These are phyloP conservation scores for Heterodera schachtii DNA, from an alignment of 1,140 invertebrate species.

Conservation along the genomic window DNA sequence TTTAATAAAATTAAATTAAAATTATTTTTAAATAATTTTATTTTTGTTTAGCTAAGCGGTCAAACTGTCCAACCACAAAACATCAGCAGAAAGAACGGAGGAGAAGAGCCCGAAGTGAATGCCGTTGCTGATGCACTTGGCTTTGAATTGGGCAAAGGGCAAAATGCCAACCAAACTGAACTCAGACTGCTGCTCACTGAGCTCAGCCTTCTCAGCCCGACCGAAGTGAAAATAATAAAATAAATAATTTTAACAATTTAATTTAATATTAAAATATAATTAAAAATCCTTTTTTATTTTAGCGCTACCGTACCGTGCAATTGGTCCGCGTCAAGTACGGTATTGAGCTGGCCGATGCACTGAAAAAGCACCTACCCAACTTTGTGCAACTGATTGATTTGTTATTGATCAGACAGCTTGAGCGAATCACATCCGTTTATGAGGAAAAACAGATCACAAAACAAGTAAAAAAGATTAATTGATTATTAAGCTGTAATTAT, in stretches of 20 bases:
- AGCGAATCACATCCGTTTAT: neutral
- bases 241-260: neutral
- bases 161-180: neutral
- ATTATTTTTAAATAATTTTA: neutral
- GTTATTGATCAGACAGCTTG: neutral
- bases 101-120: neutral
- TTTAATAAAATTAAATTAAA: neutral
- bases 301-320: constrained; percentile 11
- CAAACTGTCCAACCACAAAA: neutral
- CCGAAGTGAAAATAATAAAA: neutral
- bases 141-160: neutral
- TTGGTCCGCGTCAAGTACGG: constrained; percentile 6
- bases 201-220: neutral
- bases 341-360: neutral
- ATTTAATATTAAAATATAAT: neutral
- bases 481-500: neutral
- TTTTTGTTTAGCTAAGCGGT: neutral
- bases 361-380: neutral
- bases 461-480: neutral
- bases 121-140: neutral
- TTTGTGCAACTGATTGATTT: neutral
- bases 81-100: neutral
- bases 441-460: constrained; percentile 3
- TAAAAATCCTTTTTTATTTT: neutral
- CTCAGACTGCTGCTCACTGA: neutral